Evolutionary conservation across 1,140 invertebrate genomes (phyloP), one percentile per base, ranked within the genome.

Genomic region (Sycophila sp.): DNA sequence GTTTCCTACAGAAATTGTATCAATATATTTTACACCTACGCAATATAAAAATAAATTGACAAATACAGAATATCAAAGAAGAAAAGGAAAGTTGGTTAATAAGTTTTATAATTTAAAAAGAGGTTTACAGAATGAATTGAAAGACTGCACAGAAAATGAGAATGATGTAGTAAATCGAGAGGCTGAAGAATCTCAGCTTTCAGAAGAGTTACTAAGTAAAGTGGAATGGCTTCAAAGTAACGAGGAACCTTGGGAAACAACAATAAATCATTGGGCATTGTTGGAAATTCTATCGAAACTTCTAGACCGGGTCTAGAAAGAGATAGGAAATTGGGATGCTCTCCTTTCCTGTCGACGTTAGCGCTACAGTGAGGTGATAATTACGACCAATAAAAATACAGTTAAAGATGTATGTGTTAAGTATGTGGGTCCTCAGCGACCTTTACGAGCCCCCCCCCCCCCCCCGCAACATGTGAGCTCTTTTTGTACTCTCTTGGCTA

Each of bases 171-270:
- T 40, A 11, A 40, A 40, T 11, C 11, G 2, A 40, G 36, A 3
- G 10, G 10, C 36, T 4, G 36, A 40, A 4, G 10, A 45, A 59
- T 38, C n/a, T n/a, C n/a, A 36, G 51, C 4, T 53, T 51, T 51
- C 13, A 71, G 62, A 45, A 13, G 53, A 71, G 19, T 38, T 71
- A 11, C 42, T 17, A 26, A 13, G 11, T 19, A 73, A 67, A 42
- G 49, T 69, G 15, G 26, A 40, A 1, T 73, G 72, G 73, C 19
- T 74, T 24, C 49, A 65, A n/a, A 59, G 68, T 36, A 74, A 71
- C 28, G 47, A 13, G 19, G 69, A 74, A 26, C 73, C 73, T 40
- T 69, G 62, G 59, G 49, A 71, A 4, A 64, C 62, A 13, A 65
- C 68, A 1, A 59, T 68, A 40, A 1, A 19, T 0, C 68, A 74